A percentile compares a stretch with the other conserved stretches of the same genome.
These are phyloP conservation scores for Cotesia congregata DNA, from an alignment of 2,888 invertebrate genomes.

Conservation along the genomic window DNA sequence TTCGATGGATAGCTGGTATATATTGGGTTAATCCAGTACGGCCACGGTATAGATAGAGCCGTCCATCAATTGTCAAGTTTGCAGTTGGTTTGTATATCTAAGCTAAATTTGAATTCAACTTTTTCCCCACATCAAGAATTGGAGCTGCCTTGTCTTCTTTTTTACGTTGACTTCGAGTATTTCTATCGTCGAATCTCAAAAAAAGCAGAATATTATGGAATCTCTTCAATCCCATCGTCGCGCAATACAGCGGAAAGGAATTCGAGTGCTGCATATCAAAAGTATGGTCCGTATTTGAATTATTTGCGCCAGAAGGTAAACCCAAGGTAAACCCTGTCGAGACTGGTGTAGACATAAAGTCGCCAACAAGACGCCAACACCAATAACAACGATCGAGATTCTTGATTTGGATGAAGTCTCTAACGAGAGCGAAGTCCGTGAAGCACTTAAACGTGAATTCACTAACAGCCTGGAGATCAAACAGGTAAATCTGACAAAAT, in stretches of 20 bases:
- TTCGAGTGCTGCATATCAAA: slow-evolving; percentile 47
- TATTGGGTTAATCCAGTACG: slow-evolving; percentile 55
- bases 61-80: slow-evolving; percentile 57
- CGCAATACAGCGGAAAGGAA: slow-evolving; percentile 47
- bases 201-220: slow-evolving; percentile 51
- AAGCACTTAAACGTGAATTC: too few species aligned
- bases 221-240: slow-evolving; percentile 44
- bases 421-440: too few species aligned
- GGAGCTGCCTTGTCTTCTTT: slow-evolving; percentile 55
- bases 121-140: slow-evolving; percentile 54
- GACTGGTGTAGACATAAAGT: too few species aligned
- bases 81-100: slow-evolving; percentile 54
- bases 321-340: too few species aligned
- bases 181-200: slow-evolving; percentile 51
- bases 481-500: too few species aligned
- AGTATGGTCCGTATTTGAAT: slow-evolving; percentile 48
- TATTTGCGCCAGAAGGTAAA: slow-evolving; percentile 40
- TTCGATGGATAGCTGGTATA: too few species aligned
- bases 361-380: too few species aligned
- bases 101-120: slow-evolving; percentile 56
- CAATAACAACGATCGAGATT: too few species aligned
- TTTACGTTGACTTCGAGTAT: slow-evolving; percentile 36
- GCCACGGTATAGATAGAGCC: slow-evolving; percentile 55
- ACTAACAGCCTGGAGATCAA: too few species aligned
- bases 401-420: too few species aligned